These are phyloP conservation scores for Eulemur rubriventer DNA, from an alignment of 2,797 vertebrate species.

Conservation along the genomic window DNA sequence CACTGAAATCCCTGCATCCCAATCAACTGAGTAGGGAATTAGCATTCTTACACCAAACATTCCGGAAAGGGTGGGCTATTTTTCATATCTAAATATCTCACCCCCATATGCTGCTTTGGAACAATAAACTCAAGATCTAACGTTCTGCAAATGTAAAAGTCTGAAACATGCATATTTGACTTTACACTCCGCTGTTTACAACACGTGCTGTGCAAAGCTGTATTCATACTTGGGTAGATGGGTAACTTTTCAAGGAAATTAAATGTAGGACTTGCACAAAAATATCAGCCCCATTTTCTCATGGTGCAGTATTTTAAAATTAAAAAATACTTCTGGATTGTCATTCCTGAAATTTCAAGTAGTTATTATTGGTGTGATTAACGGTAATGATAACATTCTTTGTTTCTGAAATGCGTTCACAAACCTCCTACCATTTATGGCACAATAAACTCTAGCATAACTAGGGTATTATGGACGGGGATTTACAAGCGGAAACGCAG, in stretches of 20 bases:
- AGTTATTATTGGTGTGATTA: neutral
- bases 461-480: neutral
- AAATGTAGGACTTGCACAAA: neutral
- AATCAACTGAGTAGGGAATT: constrained; percentile 77
- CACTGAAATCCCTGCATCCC: constrained; percentile 79
- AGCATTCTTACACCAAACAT: constrained; percentile 72
- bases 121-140: neutral
- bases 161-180: neutral
- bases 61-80: constrained; percentile 67
- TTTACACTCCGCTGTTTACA: neutral
- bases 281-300: neutral
- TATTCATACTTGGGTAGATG: neutral
- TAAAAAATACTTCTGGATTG: neutral
- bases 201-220: rapidly evolving
- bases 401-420: neutral
- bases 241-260: neutral
- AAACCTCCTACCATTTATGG: neutral
- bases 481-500: neutral
- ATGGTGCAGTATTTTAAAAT: neutral
- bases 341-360: neutral
- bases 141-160: constrained; percentile 18
- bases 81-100: constrained; percentile 72
- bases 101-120: constrained; percentile 54
- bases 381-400: neutral
- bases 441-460: neutral